Conservation (phyloP, 2,797 vertebrate genomes). For the Valencia hispanica region DNA sequence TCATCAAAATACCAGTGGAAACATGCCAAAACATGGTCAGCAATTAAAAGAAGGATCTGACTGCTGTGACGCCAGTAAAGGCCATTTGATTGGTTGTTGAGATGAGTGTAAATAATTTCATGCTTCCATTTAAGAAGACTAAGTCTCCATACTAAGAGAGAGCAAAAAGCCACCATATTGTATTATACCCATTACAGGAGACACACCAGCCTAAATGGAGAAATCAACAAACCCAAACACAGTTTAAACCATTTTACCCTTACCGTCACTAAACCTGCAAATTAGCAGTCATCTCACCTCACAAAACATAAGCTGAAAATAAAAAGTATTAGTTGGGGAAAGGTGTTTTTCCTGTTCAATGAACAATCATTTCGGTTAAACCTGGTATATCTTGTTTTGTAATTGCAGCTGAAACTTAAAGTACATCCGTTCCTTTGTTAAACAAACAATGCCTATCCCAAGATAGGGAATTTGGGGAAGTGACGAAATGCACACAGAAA, state of each 20-base stretch:
- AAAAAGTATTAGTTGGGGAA: neutral
- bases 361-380: neutral
- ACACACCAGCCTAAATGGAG: too few relatives aligned
- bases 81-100: neutral
- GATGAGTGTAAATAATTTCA: neutral
- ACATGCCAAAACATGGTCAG: neutral
- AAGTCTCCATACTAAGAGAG: neutral
- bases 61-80: neutral
- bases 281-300: neutral
- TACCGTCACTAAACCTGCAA: too few relatives aligned
- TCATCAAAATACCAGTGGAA: too few relatives aligned
- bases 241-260: too few relatives aligned
- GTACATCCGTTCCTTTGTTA: neutral
- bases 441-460: neutral
- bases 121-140: neutral
- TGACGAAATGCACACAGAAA: slow-evolving; percentile 8
- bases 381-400: neutral
- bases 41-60: neutral
- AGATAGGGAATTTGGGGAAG: slow-evolving; percentile 4
- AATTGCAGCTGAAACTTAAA: neutral
- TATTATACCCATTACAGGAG: too few relatives aligned
- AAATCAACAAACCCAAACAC: too few relatives aligned
- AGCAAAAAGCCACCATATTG: too few relatives aligned
- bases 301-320: neutral
- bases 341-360: neutral